Evolutionary conservation across 2,888 invertebrate genomes (phyloP).

Genomic region (Acronicta leporina): DNA sequence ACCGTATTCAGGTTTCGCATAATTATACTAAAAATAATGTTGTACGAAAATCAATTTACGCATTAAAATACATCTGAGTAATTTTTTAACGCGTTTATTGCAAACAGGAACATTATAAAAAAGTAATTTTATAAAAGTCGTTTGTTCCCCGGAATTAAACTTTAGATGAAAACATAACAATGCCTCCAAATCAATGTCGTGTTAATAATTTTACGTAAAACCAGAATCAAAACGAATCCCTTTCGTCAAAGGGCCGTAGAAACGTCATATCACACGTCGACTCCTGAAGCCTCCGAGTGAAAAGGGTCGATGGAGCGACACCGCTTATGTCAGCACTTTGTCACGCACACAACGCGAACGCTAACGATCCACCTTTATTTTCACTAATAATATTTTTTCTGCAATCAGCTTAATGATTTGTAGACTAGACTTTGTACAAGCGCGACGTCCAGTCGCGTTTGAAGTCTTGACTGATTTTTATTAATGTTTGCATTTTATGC

Average conservation of each 20-base stretch:
- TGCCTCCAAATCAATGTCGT: slow-evolving; percentile 3
- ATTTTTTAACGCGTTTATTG: no score
- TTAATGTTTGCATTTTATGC: background rate
- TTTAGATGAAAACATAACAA: background rate
- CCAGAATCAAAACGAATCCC: slow-evolving; percentile 40
- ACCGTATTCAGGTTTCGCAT: no score
- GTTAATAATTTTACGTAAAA: slow-evolving; percentile 41
- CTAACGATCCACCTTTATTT: slow-evolving; percentile 68
- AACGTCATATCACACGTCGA: slow-evolving; percentile 46
- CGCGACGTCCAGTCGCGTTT: slow-evolving; percentile 9
- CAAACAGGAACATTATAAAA: no score
- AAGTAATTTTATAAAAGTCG: no score
- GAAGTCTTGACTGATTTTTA: slow-evolving; percentile 9
- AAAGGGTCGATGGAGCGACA: slow-evolving; percentile 71
- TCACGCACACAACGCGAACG: slow-evolving; percentile 67
- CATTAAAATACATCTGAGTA: no score
- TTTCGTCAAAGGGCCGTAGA: slow-evolving; percentile 39
- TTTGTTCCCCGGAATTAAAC: background rate
- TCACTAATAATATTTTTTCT: slow-evolving; percentile 47
- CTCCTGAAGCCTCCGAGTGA: slow-evolving; percentile 54
- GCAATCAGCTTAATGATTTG: slow-evolving; percentile 48
- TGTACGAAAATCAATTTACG: no score
- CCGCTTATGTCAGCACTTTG: slow-evolving; percentile 75
- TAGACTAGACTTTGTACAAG: slow-evolving; percentile 19
- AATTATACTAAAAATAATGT: no score